Evolutionary conservation across 2,888 invertebrate species (phyloP), one percentile per base, ranked within the genome.

Genomic region (Schrankia costaestrigalis): DNA sequence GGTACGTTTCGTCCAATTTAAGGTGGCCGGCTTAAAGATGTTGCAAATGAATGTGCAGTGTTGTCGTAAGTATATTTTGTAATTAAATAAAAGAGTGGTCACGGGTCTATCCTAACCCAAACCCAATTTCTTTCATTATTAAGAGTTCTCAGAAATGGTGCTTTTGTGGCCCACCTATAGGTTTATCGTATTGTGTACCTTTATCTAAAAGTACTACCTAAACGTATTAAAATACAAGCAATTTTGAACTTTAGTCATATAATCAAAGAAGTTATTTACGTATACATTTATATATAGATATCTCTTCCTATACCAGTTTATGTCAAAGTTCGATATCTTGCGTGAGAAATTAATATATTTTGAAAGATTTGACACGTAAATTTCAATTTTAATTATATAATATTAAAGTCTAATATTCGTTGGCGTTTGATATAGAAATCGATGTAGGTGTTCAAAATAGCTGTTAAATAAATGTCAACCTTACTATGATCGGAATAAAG

Each of bases 241-340:
- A 36, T 21, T 28, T 33, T 45, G 31, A 41, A 35, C 23, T 45
- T 35, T 37, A 4, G 18, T 32, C 11, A 19, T 11, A 11, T 3
- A 3, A 40, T 45, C 52, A 52, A 9, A 21, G 22, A 33, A 24
- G 26, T 31, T 31, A 9, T 30, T 30, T 12, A 30, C 29, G 4
- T 23, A 18, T 17, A 22, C 17, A 13, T 28, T 28, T n/a, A n/a
- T n/a, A n/a, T n/a, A 28, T 14, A 7, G 18, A 23, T 28, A 28
- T 27, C 41, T 40, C 30, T 30, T 39, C 23, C 3, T 4, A 37
- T 30, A 43, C 45, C n/a, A 48, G 41, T 34, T 32, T 19, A 36
- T 50, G 54, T 50, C 48, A 59, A 53, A 56, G 50, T 53, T 53
- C 43, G 41, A 17, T 22, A 41, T 37, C 26, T 24, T 31, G 26